Evolutionary conservation across 2,113 vertebrate species (phyloP), one percentile per base, ranked within the genome.

Genomic region (Eidolon helvum): DNA sequence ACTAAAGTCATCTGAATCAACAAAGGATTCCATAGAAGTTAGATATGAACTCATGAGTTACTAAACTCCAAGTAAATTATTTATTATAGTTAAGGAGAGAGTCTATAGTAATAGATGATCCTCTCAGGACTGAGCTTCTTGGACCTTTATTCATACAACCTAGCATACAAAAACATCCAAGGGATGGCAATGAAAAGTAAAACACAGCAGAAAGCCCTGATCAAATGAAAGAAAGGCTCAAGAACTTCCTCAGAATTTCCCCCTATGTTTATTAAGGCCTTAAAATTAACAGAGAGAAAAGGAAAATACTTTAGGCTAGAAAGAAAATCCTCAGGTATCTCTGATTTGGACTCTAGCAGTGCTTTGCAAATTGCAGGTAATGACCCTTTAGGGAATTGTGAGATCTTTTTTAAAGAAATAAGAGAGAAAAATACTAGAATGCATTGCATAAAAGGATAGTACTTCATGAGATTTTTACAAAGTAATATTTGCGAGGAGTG

Each of bases 381-480:
- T 72, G 28, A 93, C 22, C 12, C 48, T 50, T 50, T 50, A 50
- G 48, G 4, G 48, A 50, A 87, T 10, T 71, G 50, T 96, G 33
- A 90, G 63, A 40, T 83, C 35, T 77, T 91, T 90, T 80, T 71
- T 11, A 38, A 87, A 93, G 10, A 92, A 77, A 90, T 65, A 8
- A 53, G 69, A 85, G 26, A 79, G 65, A 88, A 69, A 94, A 97
- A 65, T 57, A 69, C 53, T 75, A 95, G 57, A 82, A 85, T 40
- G 43, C 0, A 35, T 35, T 87, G 26, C 33, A 68, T 71, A n/a
- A 57, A 40, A 69, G 10, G 4, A 48, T 45, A 87, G 53, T 55
- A 78, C 10, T 88, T 96, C 35, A 26, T 48, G 57, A 68, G 21
- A 16, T 40, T 22, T 71, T 78, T 48, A 14, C 26, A 30, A 86